phyloP scores from a whole-genome alignment of 2,113 vertebrate species.

The Hippocampus barbouri region DNA sequence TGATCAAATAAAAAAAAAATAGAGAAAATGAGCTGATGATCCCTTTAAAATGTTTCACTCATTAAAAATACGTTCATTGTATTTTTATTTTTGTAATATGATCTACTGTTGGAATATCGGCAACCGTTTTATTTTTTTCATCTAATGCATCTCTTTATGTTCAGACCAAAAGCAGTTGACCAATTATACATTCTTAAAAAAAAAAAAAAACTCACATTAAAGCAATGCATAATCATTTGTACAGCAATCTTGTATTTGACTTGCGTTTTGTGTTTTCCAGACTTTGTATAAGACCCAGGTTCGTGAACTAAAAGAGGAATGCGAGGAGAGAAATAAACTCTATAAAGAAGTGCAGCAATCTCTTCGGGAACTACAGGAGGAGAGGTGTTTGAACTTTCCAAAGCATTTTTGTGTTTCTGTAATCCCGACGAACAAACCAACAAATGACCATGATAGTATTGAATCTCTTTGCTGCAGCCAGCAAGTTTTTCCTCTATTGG shows the following conservation, averaged over 20 bases:
- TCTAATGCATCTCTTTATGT: too few species aligned
- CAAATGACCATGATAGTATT: not conserved
- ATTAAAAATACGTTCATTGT: not conserved
- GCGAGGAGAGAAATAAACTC: slow-evolving; percentile 92
- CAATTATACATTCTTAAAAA: not conserved
- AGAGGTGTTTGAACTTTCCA: slow-evolving; percentile 74
- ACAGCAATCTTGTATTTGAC: not conserved
- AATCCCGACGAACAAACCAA: not conserved
- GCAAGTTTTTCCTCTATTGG: not conserved
- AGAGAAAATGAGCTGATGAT: too few species aligned
- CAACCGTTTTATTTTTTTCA: not conserved
- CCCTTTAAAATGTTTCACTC: too few species aligned
- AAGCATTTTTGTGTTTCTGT: not conserved
- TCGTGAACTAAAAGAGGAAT: slow-evolving; percentile 96
- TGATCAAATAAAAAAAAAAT: too few species aligned
- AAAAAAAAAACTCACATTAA: not conserved
- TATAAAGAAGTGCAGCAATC: slow-evolving; percentile 93
- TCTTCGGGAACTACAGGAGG: slow-evolving; percentile 90
- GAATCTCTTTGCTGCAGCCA: not conserved
- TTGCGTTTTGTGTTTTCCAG: slow-evolving; percentile 60
- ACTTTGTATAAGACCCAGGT: slow-evolving; percentile 98
- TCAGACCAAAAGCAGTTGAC: too few species aligned
- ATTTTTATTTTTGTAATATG: not conserved
- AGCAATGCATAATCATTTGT: too few species aligned
- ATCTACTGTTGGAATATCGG: not conserved